A percentile compares a stretch with the other conserved stretches of the same genome.
These are phyloP conservation scores for Scaeva pyrastri DNA, from an alignment of 2,888 invertebrate genomes.

Conservation along the genomic window DNA sequence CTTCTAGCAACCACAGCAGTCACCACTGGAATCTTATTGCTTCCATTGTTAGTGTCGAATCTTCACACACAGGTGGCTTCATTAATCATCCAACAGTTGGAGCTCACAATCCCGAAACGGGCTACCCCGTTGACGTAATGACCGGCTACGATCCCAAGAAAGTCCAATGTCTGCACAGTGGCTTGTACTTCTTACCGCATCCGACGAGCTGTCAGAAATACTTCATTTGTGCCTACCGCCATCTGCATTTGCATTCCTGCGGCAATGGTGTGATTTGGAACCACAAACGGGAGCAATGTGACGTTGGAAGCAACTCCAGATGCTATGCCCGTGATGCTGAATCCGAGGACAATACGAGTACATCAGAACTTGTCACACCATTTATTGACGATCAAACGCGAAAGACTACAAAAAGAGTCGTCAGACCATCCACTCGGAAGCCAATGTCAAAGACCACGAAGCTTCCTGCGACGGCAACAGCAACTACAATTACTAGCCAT, in stretches of 20 bases:
- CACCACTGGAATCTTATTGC: conserved; percentile 39
- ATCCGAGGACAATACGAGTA: background rate
- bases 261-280: conserved; percentile 80
- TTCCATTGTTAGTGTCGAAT: conserved; percentile 48
- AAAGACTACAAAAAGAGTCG: background rate
- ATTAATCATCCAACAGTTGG: conserved; percentile 76
- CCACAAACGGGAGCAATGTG: conserved; percentile 79
- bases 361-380: conserved; percentile 52
- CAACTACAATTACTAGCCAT: background rate
- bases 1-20: background rate
- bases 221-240: conserved; percentile 81
- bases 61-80: background rate
- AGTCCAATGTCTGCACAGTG: conserved; percentile 80
- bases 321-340: conserved; percentile 77
- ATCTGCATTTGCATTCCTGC: conserved; percentile 81
- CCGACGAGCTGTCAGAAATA: conserved; percentile 80
- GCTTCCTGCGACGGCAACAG: background rate
- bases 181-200: conserved; percentile 82
- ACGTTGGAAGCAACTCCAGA: conserved; percentile 75
- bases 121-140: conserved; percentile 78
- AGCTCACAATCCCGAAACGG: conserved; percentile 79
- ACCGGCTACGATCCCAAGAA: conserved; percentile 79
- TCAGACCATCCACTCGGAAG: conserved; percentile 30
- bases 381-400: conserved; percentile 52
- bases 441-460: conserved; percentile 41